Evolutionary conservation across 2,797 vertebrate genomes (phyloP).

Genomic region (Gymnodraco acuticeps): DNA sequence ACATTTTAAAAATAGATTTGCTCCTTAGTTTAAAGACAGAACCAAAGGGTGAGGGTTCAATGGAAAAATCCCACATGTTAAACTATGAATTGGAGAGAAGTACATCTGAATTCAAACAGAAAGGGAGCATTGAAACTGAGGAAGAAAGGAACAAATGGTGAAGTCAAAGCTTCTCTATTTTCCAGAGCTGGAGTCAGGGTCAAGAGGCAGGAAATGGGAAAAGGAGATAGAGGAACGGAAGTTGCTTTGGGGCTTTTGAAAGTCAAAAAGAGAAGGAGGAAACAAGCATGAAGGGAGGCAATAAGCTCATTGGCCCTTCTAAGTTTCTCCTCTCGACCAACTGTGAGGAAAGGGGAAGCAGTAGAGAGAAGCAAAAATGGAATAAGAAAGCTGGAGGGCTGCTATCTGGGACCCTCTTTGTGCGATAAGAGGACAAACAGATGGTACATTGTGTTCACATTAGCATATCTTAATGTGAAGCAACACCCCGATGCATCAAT

Average conservation of each 20-base stretch:
- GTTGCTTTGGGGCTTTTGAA: constrained; percentile 53
- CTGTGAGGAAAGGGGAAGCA: constrained; percentile 43
- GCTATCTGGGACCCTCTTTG: constrained; percentile 52
- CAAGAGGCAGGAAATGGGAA: constrained; percentile 62
- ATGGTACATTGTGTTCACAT: constrained; percentile 73
- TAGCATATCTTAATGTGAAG: constrained; percentile 69
- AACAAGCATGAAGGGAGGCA: constrained; percentile 42
- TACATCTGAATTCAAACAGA: constrained; percentile 13
- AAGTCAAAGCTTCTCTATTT: constrained; percentile 46
- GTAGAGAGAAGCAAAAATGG: constrained; percentile 16
- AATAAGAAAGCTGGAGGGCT: constrained; percentile 42
- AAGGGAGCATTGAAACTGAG: constrained; percentile 7
- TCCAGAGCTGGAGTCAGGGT: constrained; percentile 49
- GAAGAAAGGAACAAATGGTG: constrained; percentile 5
- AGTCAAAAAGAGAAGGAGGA: constrained; percentile 42
- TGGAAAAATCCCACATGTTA: constrained; percentile 11
- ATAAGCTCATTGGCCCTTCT: constrained; percentile 58
- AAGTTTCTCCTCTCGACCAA: constrained; percentile 48
- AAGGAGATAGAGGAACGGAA: constrained; percentile 43
- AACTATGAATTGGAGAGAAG: constrained; percentile 7
- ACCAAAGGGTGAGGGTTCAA: neutral
- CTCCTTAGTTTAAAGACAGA: neutral
- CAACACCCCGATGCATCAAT: constrained; percentile 42
- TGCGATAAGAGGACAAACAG: constrained; percentile 67
- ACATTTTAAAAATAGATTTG: neutral